Conservation (phyloP, 2,888 invertebrate genomes). For the Onthophagus sagittarius region DNA sequence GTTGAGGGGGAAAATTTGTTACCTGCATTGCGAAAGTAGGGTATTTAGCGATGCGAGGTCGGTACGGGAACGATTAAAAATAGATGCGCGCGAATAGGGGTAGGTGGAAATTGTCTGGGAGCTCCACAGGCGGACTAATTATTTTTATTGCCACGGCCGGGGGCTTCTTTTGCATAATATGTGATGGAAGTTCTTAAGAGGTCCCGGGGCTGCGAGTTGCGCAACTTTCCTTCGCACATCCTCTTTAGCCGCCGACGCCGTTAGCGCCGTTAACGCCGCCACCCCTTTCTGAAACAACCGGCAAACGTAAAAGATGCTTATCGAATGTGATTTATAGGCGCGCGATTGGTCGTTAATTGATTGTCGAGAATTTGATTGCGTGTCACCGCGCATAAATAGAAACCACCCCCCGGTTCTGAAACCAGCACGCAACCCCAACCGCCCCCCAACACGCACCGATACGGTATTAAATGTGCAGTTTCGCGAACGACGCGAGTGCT, state of each 20-base stretch:
- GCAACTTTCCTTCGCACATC: background rate
- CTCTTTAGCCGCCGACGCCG: background rate
- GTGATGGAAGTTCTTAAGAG: background rate
- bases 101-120: conserved; percentile 15
- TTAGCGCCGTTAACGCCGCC: background rate
- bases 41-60: conserved; percentile 26
- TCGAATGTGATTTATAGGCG: background rate
- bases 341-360: background rate
- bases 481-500: background rate
- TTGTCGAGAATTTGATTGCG: background rate
- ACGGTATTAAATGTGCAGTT: background rate
- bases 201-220: background rate
- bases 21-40: conserved; percentile 27
- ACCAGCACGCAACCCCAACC: background rate
- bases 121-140: background rate
- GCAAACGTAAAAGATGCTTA: background rate
- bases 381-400: background rate
- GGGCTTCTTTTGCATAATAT: background rate
- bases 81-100: conserved; percentile 12
- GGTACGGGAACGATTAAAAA: conserved; percentile 24
- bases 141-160: background rate
- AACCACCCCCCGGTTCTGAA: background rate
- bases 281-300: background rate
- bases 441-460: background rate
- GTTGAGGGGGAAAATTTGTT: conserved; percentile 22